A percentile compares a stretch with the other conserved stretches of the same genome.
These are phyloP conservation scores for Ptilonorhynchus violaceus DNA, from an alignment of 2,113 vertebrate genomes.

Conservation along the genomic window DNA sequence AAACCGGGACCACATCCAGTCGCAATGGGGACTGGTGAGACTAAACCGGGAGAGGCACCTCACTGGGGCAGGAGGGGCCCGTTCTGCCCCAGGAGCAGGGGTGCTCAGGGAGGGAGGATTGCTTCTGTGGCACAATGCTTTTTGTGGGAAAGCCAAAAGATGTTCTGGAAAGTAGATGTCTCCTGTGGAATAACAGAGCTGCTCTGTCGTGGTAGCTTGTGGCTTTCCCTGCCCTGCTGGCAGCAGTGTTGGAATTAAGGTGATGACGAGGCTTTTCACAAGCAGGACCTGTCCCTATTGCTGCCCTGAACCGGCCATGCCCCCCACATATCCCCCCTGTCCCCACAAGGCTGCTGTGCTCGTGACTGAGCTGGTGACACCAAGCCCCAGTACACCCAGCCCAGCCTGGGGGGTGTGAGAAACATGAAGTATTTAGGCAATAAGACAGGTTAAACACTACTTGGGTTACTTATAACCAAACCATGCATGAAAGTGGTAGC, in stretches of 20 bases:
- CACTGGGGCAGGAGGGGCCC: background rate
- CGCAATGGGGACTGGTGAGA: background rate
- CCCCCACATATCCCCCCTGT: background rate
- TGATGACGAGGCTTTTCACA: background rate
- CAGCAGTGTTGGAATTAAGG: background rate
- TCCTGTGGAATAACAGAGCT: background rate
- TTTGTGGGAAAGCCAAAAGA: background rate
- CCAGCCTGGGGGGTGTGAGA: background rate
- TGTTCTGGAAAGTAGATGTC: background rate
- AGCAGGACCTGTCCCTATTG: background rate
- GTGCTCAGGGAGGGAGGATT: background rate
- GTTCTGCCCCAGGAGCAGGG: background rate
- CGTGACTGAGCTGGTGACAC: background rate
- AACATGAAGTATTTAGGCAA: fast-evolving
- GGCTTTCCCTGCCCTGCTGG: background rate
- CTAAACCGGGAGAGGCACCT: fast-evolving
- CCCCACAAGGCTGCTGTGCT: background rate
- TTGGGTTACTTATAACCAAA: background rate
- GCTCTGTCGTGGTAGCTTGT: background rate
- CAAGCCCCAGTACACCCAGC: fast-evolving
- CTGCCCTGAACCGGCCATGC: background rate
- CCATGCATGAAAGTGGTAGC: background rate
- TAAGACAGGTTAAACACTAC: background rate
- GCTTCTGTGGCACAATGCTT: background rate
- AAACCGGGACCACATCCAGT: fast-evolving